Base-by-base conservation (phyloP, 2,888 invertebrate species). In the Steinernema scapterisci region DNA sequence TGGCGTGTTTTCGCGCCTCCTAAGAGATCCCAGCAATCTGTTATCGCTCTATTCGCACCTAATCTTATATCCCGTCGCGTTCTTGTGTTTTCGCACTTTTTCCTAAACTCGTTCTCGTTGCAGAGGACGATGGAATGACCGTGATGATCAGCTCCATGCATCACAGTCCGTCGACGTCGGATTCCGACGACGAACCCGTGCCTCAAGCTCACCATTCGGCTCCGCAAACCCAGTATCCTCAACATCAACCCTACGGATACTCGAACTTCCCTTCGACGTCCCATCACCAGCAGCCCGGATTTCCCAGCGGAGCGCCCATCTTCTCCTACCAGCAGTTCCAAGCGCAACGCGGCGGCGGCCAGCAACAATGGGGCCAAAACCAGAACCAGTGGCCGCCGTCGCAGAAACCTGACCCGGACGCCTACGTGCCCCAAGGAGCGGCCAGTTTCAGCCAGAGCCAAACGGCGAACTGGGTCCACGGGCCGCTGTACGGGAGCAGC, bases 381-480 rank as follows among this genome's bases (percentile, higher is more conserved):
- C 38, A 38, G 31, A 27, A 63, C 31, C 16, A 25, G 11, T 11
- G 16, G 23, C 63, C 63, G 16, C 63, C 27, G 7, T 27, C 21
- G 52, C 23, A 11, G 16, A 21, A 63, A 13, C 63, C 63, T 16
- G 63, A 63, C 9, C 63, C 63, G 16, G 63, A 63, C 63, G 63
- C 63, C 31, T 63, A 63, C 63, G 27, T 11, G 31, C 63, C 63
- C 1, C 63, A 63, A 38, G 63, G 63, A 25, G 63, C 31, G 11
- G 21, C 31, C 5, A 63, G 31, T n/a, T 63, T 25, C 31, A 38
- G 25, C 31, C 63, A 63, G 31, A 38, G 25, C 31, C 63, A 63
- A 19, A 63, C 63, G 63, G 63, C 63, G 16, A 63, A 31, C n/a
- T 63, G 63, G 63, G 63, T 63, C 16, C 1, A 63, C 31, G 63